These are phyloP conservation scores for Cavia aperea DNA, from an alignment of 2,113 vertebrate species.

Conservation along the genomic window DNA sequence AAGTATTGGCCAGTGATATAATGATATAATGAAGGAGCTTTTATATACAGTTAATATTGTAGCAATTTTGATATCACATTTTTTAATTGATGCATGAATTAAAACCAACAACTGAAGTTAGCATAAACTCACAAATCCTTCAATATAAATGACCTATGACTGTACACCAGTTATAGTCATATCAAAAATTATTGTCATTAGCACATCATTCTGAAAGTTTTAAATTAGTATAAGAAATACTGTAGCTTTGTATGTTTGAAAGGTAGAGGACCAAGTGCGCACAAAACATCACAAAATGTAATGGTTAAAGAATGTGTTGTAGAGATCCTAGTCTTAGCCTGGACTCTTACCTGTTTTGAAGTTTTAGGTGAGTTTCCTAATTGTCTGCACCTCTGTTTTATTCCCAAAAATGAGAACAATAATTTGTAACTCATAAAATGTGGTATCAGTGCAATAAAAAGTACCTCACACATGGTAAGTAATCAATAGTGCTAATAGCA, in stretches of 20 bases:
- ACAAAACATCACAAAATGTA: neutral
- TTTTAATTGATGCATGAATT: neutral
- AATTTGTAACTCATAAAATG: neutral
- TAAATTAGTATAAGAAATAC: neutral
- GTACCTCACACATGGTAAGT: neutral
- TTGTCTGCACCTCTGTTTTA: neutral
- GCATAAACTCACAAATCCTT: neutral
- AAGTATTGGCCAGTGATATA: neutral
- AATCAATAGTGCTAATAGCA: neutral
- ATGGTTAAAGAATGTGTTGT: neutral
- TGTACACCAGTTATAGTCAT: neutral
- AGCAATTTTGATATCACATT: neutral
- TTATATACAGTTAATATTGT: neutral
- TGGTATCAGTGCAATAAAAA: neutral
- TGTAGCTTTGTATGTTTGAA: neutral
- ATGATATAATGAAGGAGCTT: neutral
- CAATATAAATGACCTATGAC: neutral
- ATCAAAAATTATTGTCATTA: neutral
- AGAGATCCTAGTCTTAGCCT: neutral
- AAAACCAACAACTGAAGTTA: conserved; percentile 23
- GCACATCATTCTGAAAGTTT: neutral
- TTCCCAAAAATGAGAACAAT: neutral
- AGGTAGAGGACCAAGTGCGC: neutral
- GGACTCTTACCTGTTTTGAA: neutral
- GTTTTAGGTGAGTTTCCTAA: neutral